Base-by-base conservation (phyloP, 2,888 invertebrate species). In the Trichopoda pennipes region DNA sequence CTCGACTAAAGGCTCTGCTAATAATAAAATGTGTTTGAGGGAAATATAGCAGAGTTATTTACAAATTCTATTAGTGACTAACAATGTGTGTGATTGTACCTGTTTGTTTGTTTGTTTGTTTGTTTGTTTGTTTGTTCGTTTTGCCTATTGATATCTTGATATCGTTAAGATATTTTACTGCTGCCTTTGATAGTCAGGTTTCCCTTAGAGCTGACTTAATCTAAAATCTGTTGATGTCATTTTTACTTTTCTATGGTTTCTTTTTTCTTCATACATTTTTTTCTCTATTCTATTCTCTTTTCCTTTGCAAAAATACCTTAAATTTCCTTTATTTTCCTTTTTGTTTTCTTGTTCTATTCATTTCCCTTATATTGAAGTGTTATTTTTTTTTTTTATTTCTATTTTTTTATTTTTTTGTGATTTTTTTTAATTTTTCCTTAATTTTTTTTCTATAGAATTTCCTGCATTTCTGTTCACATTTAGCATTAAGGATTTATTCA, bases 401-500 rank as follows among this genome's bases (percentile, higher is more conserved):
- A 21, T 42, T 32, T 58, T 10, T 28, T 28, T 7, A n/a, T 58
- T 44, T 66, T 49, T 58, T n/a, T n/a, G n/a, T n/a, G n/a, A n/a
- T n/a, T n/a, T n/a, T n/a, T n/a, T n/a, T 66, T 77, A 47, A 35
- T 76, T 70, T 81, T 69, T 64, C 61, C 55, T 60, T 32, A 51
- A 82, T 69, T 72, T 74, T 74, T 35, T 63, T 80, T 70, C 44
- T 66, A 66, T 70, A 6, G 70, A 49, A 3, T 58, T 68, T 61
- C 8, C 32, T 42, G 35, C 21, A 35, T 60, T 58, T 47, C 14
- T n/a, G 55, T 19, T 51, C 28, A 12, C 38, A 21, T 68, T 56
- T 42, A 56, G 14, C 68, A 84, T 74, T 85, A 85, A 85, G 84
- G 82, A 85, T 85, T 87, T 85, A 87, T 87, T 87, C 85, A 87